Base-by-base conservation (phyloP, 2,797 vertebrate genomes). In the Lagothrix lagotricha region DNA sequence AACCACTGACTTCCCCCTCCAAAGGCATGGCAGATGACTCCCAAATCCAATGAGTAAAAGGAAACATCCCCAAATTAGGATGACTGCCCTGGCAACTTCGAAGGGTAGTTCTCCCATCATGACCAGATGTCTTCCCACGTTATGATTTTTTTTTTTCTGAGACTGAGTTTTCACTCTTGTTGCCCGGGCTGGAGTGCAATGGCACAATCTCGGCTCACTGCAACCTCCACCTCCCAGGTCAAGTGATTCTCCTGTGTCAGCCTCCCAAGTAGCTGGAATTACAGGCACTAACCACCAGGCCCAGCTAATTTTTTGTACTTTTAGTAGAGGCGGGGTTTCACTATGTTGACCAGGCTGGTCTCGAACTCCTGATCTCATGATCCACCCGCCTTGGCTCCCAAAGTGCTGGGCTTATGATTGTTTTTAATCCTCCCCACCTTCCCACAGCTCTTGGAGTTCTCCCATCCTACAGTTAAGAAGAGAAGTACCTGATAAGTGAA, bases 231-330 rank as follows among this genome's bases (percentile, higher is more conserved):
- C n/a, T 33, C 61, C 3, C 7, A 33, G 61, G n/a, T 67, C 61
- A 33, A 67, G 61, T 0, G 15, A 67, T 19, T 67, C 61, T n/a
- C 33, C 61, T 17, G 33, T 3, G 3, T n/a, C 33, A 67, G 17
- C 33, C 30, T 67, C 33, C 61, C 15, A 8, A n/a, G 15, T 67
- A n/a, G 61, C 33, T n/a, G 30, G 33, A 33, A n/a, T n/a, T 67
- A n/a, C 33, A n/a, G 15, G 33, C 15, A 4, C 4, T 33, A 17
- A n/a, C 33, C 33, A 67, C 61, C 7, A 0, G 15, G 15, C 33
- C 33, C 0, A 0, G 61, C 15, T 67, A 67, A 19, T 19, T 67
- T 67, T 67, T 33, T 67, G 33, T 67, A 67, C 19, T 67, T 67
- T n/a, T 67, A 19, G 33, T 67, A 67, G 61, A n/a, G 3, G 33